These are phyloP conservation scores for Bimastos eiseni DNA, from an alignment of 2,888 invertebrate genomes.

Conservation along the genomic window DNA sequence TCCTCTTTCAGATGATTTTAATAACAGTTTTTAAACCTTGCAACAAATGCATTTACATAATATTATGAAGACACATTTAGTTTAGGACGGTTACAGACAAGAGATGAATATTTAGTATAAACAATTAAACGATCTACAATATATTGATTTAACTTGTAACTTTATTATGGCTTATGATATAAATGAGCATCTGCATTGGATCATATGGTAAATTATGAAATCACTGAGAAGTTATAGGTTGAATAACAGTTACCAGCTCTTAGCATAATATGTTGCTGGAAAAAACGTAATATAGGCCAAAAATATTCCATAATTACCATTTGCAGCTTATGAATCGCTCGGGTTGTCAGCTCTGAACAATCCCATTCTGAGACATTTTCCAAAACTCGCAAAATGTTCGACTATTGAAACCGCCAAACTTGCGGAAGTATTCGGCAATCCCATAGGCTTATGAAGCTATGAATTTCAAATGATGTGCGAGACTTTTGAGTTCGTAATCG, in stretches of 20 bases:
- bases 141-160: background rate
- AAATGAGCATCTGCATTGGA: background rate
- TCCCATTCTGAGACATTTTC: too few relatives aligned
- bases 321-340: too few relatives aligned
- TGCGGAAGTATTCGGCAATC: too few relatives aligned
- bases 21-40: background rate
- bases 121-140: background rate
- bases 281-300: background rate
- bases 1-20: background rate
- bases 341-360: too few relatives aligned
- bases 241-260: background rate
- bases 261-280: background rate
- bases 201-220: background rate
- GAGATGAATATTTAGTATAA: background rate
- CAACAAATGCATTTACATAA: too few relatives aligned
- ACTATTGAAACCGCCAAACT: too few relatives aligned
- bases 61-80: too few relatives aligned
- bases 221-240: background rate
- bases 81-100: background rate
- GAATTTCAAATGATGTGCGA: too few relatives aligned
- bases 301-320: background rate
- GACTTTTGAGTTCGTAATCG: too few relatives aligned
- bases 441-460: too few relatives aligned
- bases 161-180: background rate
- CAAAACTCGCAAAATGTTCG: too few relatives aligned